phyloP scores from a whole-genome alignment of 2,888 invertebrate genomes.

The Danaus chrysippus region DNA sequence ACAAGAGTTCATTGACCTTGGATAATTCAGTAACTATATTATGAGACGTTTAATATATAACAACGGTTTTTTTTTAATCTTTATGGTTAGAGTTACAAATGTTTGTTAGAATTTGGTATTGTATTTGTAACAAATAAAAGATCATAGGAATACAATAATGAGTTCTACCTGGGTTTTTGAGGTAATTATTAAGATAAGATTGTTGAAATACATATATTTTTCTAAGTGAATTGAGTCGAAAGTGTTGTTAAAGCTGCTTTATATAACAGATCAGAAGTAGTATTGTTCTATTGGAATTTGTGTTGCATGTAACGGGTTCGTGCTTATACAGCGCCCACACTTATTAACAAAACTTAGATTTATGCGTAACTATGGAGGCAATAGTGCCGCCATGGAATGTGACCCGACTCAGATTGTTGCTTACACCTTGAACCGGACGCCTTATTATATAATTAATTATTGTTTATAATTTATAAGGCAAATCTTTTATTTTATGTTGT shows the following conservation, averaged over 20 bases:
- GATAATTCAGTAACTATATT: neutral
- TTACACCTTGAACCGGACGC: conserved; percentile 31
- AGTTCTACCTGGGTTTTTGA: too few relatives aligned
- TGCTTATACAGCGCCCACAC: conserved; percentile 69
- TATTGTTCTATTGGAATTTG: conserved; percentile 44
- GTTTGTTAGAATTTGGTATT: too few relatives aligned
- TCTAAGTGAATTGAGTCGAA: too few relatives aligned
- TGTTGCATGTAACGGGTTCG: conserved; percentile 55
- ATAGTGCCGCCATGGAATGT: conserved; percentile 71
- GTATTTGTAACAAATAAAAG: too few relatives aligned
- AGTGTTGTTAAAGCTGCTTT: too few relatives aligned
- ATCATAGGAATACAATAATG: too few relatives aligned
- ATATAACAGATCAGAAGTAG: neutral
- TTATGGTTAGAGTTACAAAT: too few relatives aligned
- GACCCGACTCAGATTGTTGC: conserved; percentile 42
- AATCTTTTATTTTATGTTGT: too few relatives aligned
- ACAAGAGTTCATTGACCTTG: neutral
- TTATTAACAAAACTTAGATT: conserved; percentile 72
- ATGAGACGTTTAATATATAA: neutral
- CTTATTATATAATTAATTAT: neutral
- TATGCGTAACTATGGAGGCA: conserved; percentile 63
- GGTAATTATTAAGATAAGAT: too few relatives aligned
- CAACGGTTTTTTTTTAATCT: too few relatives aligned
- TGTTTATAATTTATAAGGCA: too few relatives aligned
- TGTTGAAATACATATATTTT: too few relatives aligned